Evolutionary conservation across 2,888 invertebrate genomes (phyloP).

Genomic region (Acleris emargana): DNA sequence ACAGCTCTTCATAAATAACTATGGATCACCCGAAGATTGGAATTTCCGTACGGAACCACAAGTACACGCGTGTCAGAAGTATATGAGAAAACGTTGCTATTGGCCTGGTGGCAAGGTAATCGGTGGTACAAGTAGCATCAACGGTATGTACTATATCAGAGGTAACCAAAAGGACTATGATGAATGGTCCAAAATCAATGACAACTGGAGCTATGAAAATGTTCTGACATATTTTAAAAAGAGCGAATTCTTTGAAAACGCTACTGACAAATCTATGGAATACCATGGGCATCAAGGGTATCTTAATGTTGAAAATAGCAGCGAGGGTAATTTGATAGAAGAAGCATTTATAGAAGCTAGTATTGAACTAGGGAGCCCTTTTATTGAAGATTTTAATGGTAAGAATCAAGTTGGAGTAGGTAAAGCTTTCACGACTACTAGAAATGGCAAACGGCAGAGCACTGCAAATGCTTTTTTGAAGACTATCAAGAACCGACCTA

Average conservation of each 20-base stretch:
- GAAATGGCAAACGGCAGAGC: slow-evolving; percentile 43
- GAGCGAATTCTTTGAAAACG: slow-evolving; percentile 55
- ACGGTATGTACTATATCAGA: slow-evolving; percentile 77
- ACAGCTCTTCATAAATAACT: slow-evolving; percentile 32
- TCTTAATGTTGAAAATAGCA: slow-evolving; percentile 20
- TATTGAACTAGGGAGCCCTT: slow-evolving; percentile 26
- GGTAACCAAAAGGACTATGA: slow-evolving; percentile 73
- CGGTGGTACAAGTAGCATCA: slow-evolving; percentile 78
- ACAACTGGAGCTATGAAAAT: slow-evolving; percentile 69
- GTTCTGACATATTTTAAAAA: slow-evolving; percentile 67
- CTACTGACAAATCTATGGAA: not conserved
- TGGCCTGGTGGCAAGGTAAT: slow-evolving; percentile 81
- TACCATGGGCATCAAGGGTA: slow-evolving; percentile 7
- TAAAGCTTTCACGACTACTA: slow-evolving; percentile 40
- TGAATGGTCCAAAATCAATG: slow-evolving; percentile 72
- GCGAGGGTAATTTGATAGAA: slow-evolving; percentile 17
- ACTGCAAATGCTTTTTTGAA: slow-evolving; percentile 56
- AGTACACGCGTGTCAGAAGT: slow-evolving; percentile 22
- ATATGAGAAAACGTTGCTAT: slow-evolving; percentile 15
- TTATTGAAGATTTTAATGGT: slow-evolving; percentile 30
- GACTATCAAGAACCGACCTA: slow-evolving; percentile 44
- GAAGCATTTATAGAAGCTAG: slow-evolving; percentile 28
- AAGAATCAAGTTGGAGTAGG: slow-evolving; percentile 42
- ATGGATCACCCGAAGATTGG: slow-evolving; percentile 33
- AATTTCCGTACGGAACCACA: slow-evolving; percentile 28